These are phyloP conservation scores for Enteromius mattozi DNA, from an alignment of 2,797 vertebrate genomes.

Conservation along the genomic window DNA sequence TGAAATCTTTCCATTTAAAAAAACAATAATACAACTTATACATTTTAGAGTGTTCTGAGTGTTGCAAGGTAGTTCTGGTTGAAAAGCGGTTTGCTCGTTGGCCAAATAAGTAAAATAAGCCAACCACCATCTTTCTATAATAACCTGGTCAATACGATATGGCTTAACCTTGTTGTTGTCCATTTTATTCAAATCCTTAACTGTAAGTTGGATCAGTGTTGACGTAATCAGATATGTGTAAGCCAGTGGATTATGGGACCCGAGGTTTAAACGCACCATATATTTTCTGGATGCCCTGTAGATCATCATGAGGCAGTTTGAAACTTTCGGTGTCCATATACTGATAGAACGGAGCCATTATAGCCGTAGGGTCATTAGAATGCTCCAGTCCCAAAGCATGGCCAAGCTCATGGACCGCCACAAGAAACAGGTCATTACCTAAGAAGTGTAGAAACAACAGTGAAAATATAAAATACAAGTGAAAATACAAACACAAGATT, in stretches of 20 bases:
- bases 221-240: background rate
- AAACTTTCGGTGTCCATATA: constrained; percentile 87
- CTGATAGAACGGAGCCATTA: constrained; percentile 90
- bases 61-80: background rate
- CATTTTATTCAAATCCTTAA: background rate
- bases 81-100: background rate
- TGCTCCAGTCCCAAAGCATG: constrained; percentile 85
- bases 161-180: background rate
- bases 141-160: background rate
- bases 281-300: constrained; percentile 87
- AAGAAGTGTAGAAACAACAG: constrained; percentile 28
- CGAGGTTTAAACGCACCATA: constrained; percentile 74
- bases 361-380: constrained; percentile 84
- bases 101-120: background rate
- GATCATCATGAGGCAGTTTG: constrained; percentile 85
- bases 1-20: background rate
- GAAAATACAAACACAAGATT: constrained; percentile 6
- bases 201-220: background rate
- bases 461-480: constrained; percentile 8
- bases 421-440: constrained; percentile 89
- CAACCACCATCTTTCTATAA: background rate
- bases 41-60: background rate
- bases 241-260: background rate
- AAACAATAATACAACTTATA: background rate
- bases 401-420: constrained; percentile 87